Base-by-base conservation (phyloP, 2,113 vertebrate species). In the Paedocypris sp. region DNA sequence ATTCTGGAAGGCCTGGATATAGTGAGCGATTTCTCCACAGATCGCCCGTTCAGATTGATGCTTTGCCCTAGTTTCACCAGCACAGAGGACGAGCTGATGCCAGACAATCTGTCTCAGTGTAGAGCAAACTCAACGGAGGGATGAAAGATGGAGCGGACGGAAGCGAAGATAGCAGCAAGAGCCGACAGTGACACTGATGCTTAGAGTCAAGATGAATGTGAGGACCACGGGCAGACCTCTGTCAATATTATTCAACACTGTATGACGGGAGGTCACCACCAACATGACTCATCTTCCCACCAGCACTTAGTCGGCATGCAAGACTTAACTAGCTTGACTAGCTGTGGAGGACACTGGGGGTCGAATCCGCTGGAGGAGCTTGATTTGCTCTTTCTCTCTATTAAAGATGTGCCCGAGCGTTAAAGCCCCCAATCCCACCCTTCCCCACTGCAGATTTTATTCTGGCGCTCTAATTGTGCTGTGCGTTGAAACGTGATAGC, bases 201-300 rank as follows among this genome's bases (percentile, higher is more conserved):
- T 63, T 59, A 68, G 66, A 74, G 41, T 46, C 29, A 46, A 71
- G 72, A 69, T 62, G 66, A 71, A 74, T 63, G 50, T 12, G 4
- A 18, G 45, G 46, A 51, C 63, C 60, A 53, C 32, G 50, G 60
- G 60, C 52, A 41, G 45, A 28, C 51, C 61, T 48, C 59, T 61
- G 66, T 72, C 69, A 69, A 66, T 72, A 59, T 62, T 69, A 64
- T 64, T 57, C 48, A 69, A 32, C 52, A 51, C 12, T 25, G 12
- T 62, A 64, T 67, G 56, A 72, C 50, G 46, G 36, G 69, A 64
- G 69, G 73, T 69, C 54, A 69, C 54, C 33, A 38, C 51, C 12
- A 22, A 12, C 47, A 66, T 64, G 54, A 69, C 38, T 66, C 33
- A 15, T 36, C 35, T 32, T 57, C 38, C 10, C 41, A 38, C 46